Evolutionary conservation across 2,797 vertebrate species (phyloP).

Genomic region (Meda fulgida): DNA sequence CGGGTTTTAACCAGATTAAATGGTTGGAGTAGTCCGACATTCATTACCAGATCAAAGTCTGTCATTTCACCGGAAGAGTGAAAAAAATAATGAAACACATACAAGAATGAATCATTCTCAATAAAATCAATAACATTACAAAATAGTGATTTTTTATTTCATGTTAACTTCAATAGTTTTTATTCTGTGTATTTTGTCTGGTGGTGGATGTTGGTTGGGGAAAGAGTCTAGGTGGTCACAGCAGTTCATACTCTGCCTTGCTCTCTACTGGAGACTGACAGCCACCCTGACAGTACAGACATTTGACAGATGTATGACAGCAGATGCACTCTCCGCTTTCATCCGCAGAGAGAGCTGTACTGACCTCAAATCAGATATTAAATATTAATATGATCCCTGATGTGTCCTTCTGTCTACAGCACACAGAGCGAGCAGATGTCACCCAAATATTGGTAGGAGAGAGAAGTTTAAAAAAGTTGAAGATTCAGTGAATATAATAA

Average conservation of each 20-base stretch:
- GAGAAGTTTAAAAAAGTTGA: neutral
- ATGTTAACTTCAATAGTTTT: neutral
- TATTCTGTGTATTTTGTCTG: neutral
- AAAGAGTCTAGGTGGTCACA: slow-evolving; percentile 59
- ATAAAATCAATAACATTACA: neutral
- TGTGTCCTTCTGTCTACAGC: slow-evolving; percentile 52
- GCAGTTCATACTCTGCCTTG: slow-evolving; percentile 55
- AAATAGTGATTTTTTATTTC: neutral
- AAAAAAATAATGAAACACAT: too few species aligned
- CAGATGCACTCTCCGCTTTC: slow-evolving; percentile 58
- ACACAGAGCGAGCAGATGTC: slow-evolving; percentile 62
- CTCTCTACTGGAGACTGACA: slow-evolving; percentile 50
- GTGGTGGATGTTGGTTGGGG: slow-evolving; percentile 40
- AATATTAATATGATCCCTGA: slow-evolving; percentile 65
- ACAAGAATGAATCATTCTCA: too few species aligned
- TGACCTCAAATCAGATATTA: slow-evolving; percentile 64
- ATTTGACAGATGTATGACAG: slow-evolving; percentile 67
- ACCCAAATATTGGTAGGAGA: slow-evolving; percentile 28
- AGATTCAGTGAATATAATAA: neutral
- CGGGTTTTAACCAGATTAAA: too few species aligned
- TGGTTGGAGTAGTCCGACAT: too few species aligned
- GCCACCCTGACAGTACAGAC: slow-evolving; percentile 63
- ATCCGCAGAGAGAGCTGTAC: slow-evolving; percentile 44
- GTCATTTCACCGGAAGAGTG: too few species aligned
- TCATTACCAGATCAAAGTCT: too few species aligned